A percentile compares a stretch with the other conserved stretches of the same genome.
These are phyloP conservation scores for Anableps anableps DNA, from an alignment of 2,797 vertebrate species.

Conservation along the genomic window DNA sequence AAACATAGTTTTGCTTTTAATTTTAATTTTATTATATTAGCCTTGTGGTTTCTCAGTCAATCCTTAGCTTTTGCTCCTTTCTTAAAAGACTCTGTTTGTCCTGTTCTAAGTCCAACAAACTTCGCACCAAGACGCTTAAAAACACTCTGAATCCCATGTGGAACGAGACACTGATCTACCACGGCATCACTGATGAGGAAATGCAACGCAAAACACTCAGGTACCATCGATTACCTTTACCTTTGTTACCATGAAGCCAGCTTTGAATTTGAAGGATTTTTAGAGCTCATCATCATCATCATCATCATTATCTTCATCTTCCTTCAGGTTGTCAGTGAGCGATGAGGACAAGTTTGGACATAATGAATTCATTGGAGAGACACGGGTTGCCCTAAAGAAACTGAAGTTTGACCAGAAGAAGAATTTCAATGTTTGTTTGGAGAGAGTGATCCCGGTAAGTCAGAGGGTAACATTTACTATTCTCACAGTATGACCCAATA, in stretches of 20 bases:
- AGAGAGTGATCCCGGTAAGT: conserved; percentile 75
- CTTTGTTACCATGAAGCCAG: not conserved
- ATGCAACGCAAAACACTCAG: conserved; percentile 94
- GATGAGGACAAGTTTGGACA: conserved; percentile 98
- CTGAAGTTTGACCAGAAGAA: conserved; percentile 92
- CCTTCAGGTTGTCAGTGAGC: conserved; percentile 90
- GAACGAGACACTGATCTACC: conserved; percentile 93
- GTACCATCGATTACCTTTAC: conserved; percentile 43
- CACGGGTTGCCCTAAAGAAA: conserved; percentile 92
- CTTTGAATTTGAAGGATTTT: not conserved
- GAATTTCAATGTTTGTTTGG: conserved; percentile 92
- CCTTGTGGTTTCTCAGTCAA: not conserved
- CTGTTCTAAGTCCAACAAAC: conserved; percentile 88
- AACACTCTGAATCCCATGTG: conserved; percentile 91
- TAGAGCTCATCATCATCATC: not conserved
- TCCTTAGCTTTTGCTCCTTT: not conserved
- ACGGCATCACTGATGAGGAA: conserved; percentile 94
- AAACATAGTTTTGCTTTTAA: not conserved
- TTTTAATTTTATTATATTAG: not conserved
- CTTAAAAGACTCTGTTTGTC: not conserved
- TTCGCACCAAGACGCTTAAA: conserved; percentile 92
- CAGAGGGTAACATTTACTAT: not conserved
- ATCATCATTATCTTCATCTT: not conserved
- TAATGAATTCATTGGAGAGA: conserved; percentile 97
- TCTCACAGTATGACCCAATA: not conserved